These are phyloP conservation scores for Drosophila picticornis DNA, from an alignment of 2,888 invertebrate genomes.

Conservation along the genomic window DNA sequence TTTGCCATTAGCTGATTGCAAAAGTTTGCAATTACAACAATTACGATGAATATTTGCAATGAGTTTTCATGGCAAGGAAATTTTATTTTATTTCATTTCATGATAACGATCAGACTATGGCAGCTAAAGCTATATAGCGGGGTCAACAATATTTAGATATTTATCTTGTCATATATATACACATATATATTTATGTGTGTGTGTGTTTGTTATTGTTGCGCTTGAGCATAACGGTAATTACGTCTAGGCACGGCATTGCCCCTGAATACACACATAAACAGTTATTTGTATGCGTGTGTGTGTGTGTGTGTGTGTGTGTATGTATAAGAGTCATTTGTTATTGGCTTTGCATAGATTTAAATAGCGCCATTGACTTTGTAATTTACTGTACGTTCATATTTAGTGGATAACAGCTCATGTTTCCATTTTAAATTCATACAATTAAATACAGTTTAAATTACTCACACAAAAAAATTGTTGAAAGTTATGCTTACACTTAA, in stretches of 20 bases:
- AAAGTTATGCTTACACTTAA: not conserved
- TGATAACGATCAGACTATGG: slow-evolving; percentile 54
- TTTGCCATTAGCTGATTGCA: slow-evolving; percentile 9
- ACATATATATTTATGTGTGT: not conserved
- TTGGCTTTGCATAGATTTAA: slow-evolving; percentile 33
- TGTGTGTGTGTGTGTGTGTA: not conserved
- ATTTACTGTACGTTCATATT: slow-evolving; percentile 41
- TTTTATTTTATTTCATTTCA: slow-evolving; percentile 63
- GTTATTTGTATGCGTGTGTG: slow-evolving; percentile 2
- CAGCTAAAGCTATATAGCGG: slow-evolving; percentile 26
- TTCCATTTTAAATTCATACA: slow-evolving; percentile 8
- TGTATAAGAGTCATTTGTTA: slow-evolving; percentile 1
- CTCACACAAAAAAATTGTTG: not conserved
- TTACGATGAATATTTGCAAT: slow-evolving; percentile 57
- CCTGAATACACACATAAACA: slow-evolving; percentile 56
- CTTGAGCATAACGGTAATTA: slow-evolving; percentile 77
- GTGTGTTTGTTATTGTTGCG: slow-evolving; percentile 44
- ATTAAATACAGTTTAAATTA: slow-evolving; percentile 2
- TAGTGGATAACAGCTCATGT: slow-evolving; percentile 3
- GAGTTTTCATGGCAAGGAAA: slow-evolving; percentile 63
- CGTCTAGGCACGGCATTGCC: slow-evolving; percentile 77
- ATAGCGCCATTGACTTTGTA: slow-evolving; percentile 65
- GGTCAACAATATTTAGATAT: slow-evolving; percentile 63
- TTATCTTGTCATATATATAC: slow-evolving; percentile 62
- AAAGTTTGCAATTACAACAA: slow-evolving; percentile 65